phyloP scores from a whole-genome alignment of 2,797 vertebrate genomes.

The Pseudocheirus occidentalis region DNA sequence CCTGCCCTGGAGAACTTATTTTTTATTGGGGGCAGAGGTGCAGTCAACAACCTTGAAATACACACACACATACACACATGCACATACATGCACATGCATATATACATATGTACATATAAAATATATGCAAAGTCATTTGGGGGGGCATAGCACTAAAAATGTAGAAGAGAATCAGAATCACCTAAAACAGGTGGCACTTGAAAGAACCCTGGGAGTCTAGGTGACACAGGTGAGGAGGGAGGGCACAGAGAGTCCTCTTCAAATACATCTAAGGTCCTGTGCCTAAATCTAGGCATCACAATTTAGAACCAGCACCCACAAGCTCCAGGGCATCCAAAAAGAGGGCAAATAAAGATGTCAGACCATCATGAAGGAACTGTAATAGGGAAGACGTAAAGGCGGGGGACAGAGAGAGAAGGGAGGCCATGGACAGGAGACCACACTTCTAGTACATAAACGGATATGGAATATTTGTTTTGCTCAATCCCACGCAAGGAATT shows the following conservation, averaged over 20 bases:
- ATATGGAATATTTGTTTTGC: background rate
- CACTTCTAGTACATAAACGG: background rate
- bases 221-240: background rate
- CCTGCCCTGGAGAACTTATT: too few species aligned
- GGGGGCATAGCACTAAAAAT: background rate
- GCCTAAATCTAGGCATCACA: background rate
- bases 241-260: background rate
- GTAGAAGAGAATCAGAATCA: background rate
- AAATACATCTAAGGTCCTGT: background rate
- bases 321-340: background rate
- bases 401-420: background rate
- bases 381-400: background rate
- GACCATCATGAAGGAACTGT: background rate
- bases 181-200: background rate
- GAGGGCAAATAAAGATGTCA: background rate
- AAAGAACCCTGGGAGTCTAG: background rate
- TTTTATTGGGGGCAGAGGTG: too few species aligned
- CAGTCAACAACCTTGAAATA: background rate
- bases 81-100: fast-evolving
- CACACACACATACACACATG: too few species aligned
- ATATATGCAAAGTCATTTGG: background rate
- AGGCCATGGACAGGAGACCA: background rate
- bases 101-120: background rate
- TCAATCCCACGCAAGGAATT: background rate
- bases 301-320: background rate